Evolutionary conservation across 2,888 invertebrate genomes (phyloP), one percentile per base, ranked within the genome.

Genomic region (Papilio protenor): DNA sequence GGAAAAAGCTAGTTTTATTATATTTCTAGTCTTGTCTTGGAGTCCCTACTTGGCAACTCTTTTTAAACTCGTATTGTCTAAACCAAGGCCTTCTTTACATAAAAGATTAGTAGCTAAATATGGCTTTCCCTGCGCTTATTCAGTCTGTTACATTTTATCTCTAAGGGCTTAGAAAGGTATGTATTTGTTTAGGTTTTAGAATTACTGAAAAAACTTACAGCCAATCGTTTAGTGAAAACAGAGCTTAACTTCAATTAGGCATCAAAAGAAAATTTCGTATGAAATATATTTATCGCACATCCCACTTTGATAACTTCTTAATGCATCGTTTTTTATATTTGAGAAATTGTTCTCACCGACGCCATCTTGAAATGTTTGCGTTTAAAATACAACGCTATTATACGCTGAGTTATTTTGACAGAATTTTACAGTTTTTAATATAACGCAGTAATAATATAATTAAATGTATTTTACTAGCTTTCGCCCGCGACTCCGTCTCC

Each of bases 251-350:
- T 75, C 74, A 64, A 75, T 70, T 75, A 71, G 52, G 61, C 71
- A 75, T 75, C 78, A 78, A 78, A 78, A 71, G 64, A 75, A 71
- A 64, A 61, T 33, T 55, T 40, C 27, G n/a, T 40, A 75, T 71
- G 78, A 78, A 64, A 72, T 79, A 76, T 64, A 27, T 70, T 75
- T 49, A 78, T 78, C 49, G 61, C 70, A 40, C 71, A 45, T 52
- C 27, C 69, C 73, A 76, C 73, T 55, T 55, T 72, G 16, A 72
- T 64, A 69, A 57, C 61, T 75, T 72, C 16, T 71, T 52, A 74
- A 59, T 59, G n/a, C 16, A 14, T 72, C 49, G 55, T 71, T 55
- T 70, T 73, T 72, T 72, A 75, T 49, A 71, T 69, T n/a, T 75
- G 61, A 77, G 73, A 73, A 47, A 73, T 69, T 69, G 69, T 77